phyloP scores from a whole-genome alignment of 2,797 vertebrate genomes.

The Gila robusta region DNA sequence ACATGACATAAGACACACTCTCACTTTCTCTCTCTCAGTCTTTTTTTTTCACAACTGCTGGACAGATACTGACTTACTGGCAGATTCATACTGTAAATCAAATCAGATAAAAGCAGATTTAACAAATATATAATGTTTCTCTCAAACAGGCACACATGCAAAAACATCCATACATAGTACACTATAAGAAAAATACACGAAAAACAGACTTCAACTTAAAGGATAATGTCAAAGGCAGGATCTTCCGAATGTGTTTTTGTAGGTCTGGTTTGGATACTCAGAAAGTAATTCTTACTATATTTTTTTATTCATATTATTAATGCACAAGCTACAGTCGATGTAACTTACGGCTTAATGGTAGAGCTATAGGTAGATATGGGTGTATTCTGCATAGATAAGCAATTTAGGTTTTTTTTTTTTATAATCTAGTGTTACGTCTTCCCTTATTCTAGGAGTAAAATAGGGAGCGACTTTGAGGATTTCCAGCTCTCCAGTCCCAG shows the following conservation, averaged over 20 bases:
- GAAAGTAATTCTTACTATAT: background rate
- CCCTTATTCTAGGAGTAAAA: too few species aligned
- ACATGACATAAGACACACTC: conserved; percentile 1
- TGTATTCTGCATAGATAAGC: background rate
- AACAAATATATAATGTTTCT: background rate
- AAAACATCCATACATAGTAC: background rate
- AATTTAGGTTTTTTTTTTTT: background rate
- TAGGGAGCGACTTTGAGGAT: too few species aligned
- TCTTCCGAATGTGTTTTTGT: background rate
- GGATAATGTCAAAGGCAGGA: too few species aligned
- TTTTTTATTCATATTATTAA: background rate
- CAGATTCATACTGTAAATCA: background rate
- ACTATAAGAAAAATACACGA: background rate
- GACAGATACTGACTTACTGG: background rate
- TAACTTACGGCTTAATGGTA: background rate
- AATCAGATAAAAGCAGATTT: conserved; percentile 3
- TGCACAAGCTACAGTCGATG: background rate
- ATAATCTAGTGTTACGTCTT: too few species aligned
- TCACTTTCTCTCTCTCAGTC: background rate
- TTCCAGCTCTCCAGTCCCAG: too few species aligned
- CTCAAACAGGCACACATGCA: background rate
- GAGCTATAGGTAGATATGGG: background rate
- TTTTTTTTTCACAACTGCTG: background rate
- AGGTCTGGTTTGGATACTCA: background rate
- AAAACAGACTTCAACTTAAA: background rate